phyloP scores from a whole-genome alignment of 2,797 vertebrate species.

The Lophius americanus region DNA sequence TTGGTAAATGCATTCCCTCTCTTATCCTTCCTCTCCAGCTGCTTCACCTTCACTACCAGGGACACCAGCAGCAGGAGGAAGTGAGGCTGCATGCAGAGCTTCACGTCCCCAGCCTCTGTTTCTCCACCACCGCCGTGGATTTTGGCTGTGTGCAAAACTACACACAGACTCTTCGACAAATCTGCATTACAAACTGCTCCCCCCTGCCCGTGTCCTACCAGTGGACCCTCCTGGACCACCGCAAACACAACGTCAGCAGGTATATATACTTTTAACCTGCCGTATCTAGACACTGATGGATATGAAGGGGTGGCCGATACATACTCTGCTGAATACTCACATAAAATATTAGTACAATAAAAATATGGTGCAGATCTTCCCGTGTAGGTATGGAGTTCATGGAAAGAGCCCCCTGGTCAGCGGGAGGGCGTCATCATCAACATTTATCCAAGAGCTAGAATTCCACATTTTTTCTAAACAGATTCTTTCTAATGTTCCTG shows the following conservation, averaged over 20 bases:
- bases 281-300: neutral
- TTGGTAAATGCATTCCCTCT: neutral
- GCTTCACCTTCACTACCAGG: conserved; percentile 81
- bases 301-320: neutral
- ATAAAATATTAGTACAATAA: neutral
- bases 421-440: too few species aligned
- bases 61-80: conserved; percentile 82
- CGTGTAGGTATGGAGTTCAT: neutral
- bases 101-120: conserved; percentile 86
- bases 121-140: conserved; percentile 82
- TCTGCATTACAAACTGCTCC: conserved; percentile 87
- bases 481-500: too few species aligned
- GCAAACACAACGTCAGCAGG: conserved; percentile 63
- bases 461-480: too few species aligned
- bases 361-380: neutral
- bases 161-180: conserved; percentile 69
- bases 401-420: too few species aligned
- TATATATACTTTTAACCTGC: conserved; percentile 48
- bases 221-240: conserved; percentile 82
- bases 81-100: conserved; percentile 82
- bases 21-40: conserved; percentile 23
- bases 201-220: conserved; percentile 80
- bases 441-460: too few species aligned
- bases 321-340: neutral
- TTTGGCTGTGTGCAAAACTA: conserved; percentile 88